Percentiles rank a stretch among this genome's conserved stretches.
These are phyloP conservation scores for Macrobrachium rosenbergii DNA, from an alignment of 1,140 invertebrate genomes.

Conservation along the genomic window DNA sequence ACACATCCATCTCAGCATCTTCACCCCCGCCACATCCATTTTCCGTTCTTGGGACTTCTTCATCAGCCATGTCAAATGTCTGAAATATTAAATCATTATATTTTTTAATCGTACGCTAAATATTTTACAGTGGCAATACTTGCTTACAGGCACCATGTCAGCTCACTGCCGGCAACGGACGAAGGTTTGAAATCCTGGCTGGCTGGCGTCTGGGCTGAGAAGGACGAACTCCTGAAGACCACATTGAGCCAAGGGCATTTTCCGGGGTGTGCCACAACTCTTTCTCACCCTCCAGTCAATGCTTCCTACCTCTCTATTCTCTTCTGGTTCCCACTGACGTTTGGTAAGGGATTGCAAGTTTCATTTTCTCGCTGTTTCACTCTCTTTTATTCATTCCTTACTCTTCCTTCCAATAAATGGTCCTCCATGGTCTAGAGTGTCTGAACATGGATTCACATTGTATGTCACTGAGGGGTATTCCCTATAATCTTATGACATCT, in stretches of 20 bases:
- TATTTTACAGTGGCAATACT: background rate
- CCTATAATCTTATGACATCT: background rate
- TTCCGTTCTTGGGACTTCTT: background rate
- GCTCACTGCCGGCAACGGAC: slow-evolving; percentile 76
- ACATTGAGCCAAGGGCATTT: slow-evolving; percentile 71
- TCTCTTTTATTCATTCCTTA: background rate
- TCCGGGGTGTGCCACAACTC: slow-evolving; percentile 42
- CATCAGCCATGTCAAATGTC: background rate
- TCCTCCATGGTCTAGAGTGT: background rate
- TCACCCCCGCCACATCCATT: too few relatives aligned
- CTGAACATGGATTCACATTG: background rate
- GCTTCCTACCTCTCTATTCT: slow-evolving; percentile 73
- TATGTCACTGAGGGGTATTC: background rate
- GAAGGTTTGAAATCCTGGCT: slow-evolving; percentile 78
- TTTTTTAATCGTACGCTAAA: background rate
- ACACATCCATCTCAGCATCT: too few relatives aligned
- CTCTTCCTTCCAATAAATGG: background rate
- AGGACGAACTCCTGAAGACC: slow-evolving; percentile 76
- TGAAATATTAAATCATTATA: background rate
- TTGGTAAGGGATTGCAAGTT: slow-evolving; percentile 51
- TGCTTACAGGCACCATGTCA: slow-evolving; percentile 68
- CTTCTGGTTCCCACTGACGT: slow-evolving; percentile 74
- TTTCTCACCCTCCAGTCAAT: slow-evolving; percentile 66
- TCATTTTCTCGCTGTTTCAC: background rate
- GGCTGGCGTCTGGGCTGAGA: slow-evolving; percentile 79